Percentiles rank a stretch among this genome's conserved stretches.
Conservation (phyloP, 2,888 invertebrate species). For the Athripsodes cinereus region DNA sequence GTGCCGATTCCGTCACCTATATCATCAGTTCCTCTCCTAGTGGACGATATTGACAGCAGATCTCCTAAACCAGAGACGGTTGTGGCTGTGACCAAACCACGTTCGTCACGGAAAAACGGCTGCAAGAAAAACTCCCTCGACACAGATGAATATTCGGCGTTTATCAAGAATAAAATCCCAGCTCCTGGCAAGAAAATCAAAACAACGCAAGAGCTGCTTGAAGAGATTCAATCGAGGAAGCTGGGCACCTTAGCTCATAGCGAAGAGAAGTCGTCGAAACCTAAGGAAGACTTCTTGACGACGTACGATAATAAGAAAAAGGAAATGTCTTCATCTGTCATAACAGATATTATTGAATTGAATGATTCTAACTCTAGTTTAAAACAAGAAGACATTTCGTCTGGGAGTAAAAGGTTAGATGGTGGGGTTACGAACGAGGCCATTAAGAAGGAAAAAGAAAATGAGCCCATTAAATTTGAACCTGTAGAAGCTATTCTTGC, state of each 20-base stretch:
- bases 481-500: slow-evolving; percentile 56
- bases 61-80: slow-evolving; percentile 38
- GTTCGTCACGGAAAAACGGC: slow-evolving; percentile 39
- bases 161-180: slow-evolving; percentile 41
- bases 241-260: slow-evolving; percentile 17
- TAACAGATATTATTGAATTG: slow-evolving; percentile 25
- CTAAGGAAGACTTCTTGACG: slow-evolving; percentile 25
- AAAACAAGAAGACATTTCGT: slow-evolving; percentile 10
- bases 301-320: slow-evolving; percentile 25
- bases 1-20: slow-evolving; percentile 5
- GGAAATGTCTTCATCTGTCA: slow-evolving; percentile 4
- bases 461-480: slow-evolving; percentile 29
- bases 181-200: slow-evolving; percentile 48
- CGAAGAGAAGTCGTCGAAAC: slow-evolving; percentile 12
- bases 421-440: slow-evolving; percentile 20
- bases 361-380: slow-evolving; percentile 27
- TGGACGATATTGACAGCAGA: slow-evolving; percentile 22
- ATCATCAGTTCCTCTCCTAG: slow-evolving; percentile 4
- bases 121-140: slow-evolving; percentile 32
- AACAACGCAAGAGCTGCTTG: slow-evolving; percentile 76
- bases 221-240: slow-evolving; percentile 60
- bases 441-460: slow-evolving; percentile 15
- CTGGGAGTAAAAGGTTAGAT: slow-evolving; percentile 19
- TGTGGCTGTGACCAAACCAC: slow-evolving; percentile 36
- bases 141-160: slow-evolving; percentile 42